Conservation (phyloP, 2,888 invertebrate genomes). For the Eubasilissa splendida region DNA sequence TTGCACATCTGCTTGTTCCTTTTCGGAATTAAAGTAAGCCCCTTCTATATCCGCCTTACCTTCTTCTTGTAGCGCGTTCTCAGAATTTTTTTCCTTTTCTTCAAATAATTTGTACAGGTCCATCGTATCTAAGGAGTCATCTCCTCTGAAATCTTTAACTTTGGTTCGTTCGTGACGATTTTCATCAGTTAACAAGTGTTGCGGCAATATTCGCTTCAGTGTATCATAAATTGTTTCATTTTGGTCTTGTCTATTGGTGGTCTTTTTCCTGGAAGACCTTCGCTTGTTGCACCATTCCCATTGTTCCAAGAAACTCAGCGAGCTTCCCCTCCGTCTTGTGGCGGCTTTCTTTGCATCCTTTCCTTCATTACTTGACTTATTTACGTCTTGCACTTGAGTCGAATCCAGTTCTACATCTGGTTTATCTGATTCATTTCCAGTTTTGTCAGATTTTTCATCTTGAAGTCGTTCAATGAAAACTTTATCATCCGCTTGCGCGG, state of each 20-base stretch:
- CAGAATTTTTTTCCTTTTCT: slow-evolving; percentile 65
- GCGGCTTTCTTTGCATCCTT: slow-evolving; percentile 68
- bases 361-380: slow-evolving; percentile 55
- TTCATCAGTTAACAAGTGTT: slow-evolving; percentile 70
- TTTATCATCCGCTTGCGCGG: slow-evolving; percentile 64
- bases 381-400: slow-evolving; percentile 10
- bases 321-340: slow-evolving; percentile 78
- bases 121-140: slow-evolving; percentile 76
- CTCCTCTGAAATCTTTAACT: slow-evolving; percentile 67
- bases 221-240: slow-evolving; percentile 80
- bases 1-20: slow-evolving; percentile 77
- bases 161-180: slow-evolving; percentile 62
- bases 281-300: slow-evolving; percentile 85
- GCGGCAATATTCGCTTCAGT: slow-evolving; percentile 78
- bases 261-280: slow-evolving; percentile 70
- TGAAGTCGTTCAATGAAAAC: slow-evolving; percentile 66
- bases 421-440: slow-evolving; percentile 55
- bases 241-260: slow-evolving; percentile 73
- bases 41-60: not conserved
- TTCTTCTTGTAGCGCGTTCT: slow-evolving; percentile 9
- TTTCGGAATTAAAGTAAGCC: slow-evolving; percentile 77
- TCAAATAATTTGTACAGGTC: slow-evolving; percentile 77
- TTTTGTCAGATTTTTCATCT: slow-evolving; percentile 61
- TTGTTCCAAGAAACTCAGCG: slow-evolving; percentile 80
- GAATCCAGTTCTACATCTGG: slow-evolving; percentile 53